A percentile compares a stretch with the other conserved stretches of the same genome.
Evolutionary conservation across 2,797 vertebrate genomes (phyloP).

Genomic region (Tenualosa thibaudeaui): DNA sequence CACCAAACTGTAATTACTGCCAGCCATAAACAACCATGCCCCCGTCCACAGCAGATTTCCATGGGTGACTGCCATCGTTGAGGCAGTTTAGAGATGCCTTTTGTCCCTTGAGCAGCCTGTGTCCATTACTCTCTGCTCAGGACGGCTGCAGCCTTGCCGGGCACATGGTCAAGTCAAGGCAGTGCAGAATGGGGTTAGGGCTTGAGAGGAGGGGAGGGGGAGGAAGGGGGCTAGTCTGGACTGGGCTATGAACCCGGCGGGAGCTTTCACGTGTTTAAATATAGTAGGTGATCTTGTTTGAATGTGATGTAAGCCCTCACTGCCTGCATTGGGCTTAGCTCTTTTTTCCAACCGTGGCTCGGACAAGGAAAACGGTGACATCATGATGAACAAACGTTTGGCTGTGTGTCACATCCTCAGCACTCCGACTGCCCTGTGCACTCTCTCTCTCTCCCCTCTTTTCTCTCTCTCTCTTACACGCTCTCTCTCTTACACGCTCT

Average conservation of each 20-base stretch:
- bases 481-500: neutral
- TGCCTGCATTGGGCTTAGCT: constrained; percentile 39
- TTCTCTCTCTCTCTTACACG: neutral
- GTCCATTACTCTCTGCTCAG: constrained; percentile 11
- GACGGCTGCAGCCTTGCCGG: neutral
- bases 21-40: constrained; percentile 59
- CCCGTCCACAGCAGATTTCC: constrained; percentile 51
- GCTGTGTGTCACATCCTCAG: constrained; percentile 43
- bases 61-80: constrained; percentile 61
- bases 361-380: constrained; percentile 56
- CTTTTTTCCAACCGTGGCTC: constrained; percentile 56
- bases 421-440: neutral
- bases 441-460: neutral
- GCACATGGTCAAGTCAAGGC: neutral
- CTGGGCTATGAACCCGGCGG: neutral
- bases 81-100: constrained; percentile 62
- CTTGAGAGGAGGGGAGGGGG: neutral
- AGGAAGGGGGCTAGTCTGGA: neutral
- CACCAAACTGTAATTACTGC: constrained; percentile 63
- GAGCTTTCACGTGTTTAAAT: constrained; percentile 57
- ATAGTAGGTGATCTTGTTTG: constrained; percentile 60
- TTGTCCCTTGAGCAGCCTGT: constrained; percentile 42
- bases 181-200: neutral
- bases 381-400: constrained; percentile 50
- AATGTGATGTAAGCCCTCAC: constrained; percentile 54